Evolutionary conservation across 2,797 vertebrate genomes (phyloP).

Genomic region (Melanogrammus aeglefinus): DNA sequence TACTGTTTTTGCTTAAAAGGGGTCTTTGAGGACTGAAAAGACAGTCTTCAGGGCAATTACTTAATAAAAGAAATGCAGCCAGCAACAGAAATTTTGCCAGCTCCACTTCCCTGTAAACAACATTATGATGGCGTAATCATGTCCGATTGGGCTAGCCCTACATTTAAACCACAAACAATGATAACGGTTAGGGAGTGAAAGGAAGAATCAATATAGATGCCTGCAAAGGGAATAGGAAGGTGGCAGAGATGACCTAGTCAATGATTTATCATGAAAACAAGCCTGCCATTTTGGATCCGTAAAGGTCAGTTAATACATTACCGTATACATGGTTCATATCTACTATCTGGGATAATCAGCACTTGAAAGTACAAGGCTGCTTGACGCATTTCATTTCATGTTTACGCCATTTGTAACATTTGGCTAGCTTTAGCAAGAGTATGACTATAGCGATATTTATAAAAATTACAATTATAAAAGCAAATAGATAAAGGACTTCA

Average conservation of each 20-base stretch:
- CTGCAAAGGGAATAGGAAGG: neutral
- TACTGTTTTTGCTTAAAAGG: neutral
- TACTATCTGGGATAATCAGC: neutral
- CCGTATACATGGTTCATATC: neutral
- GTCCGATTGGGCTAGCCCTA: neutral
- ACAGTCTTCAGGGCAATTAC: neutral
- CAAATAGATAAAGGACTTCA: neutral
- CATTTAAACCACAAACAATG: neutral
- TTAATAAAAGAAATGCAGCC: neutral
- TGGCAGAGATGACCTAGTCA: neutral
- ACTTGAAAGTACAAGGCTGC: neutral
- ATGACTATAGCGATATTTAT: neutral
- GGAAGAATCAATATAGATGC: neutral
- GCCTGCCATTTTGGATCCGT: neutral
- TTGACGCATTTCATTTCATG: neutral
- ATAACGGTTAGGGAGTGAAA: neutral
- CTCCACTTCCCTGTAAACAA: neutral
- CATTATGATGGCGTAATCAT: neutral
- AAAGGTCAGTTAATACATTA: slow-evolving; percentile 1
- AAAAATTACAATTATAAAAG: neutral
- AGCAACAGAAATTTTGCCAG: neutral
- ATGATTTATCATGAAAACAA: neutral
- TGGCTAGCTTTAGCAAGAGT: neutral
- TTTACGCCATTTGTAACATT: neutral
- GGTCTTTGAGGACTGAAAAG: neutral